A percentile compares a stretch with the other conserved stretches of the same genome.
Conservation (phyloP, 1,140 invertebrate species). For the Pseudomyrmex pallidus region DNA sequence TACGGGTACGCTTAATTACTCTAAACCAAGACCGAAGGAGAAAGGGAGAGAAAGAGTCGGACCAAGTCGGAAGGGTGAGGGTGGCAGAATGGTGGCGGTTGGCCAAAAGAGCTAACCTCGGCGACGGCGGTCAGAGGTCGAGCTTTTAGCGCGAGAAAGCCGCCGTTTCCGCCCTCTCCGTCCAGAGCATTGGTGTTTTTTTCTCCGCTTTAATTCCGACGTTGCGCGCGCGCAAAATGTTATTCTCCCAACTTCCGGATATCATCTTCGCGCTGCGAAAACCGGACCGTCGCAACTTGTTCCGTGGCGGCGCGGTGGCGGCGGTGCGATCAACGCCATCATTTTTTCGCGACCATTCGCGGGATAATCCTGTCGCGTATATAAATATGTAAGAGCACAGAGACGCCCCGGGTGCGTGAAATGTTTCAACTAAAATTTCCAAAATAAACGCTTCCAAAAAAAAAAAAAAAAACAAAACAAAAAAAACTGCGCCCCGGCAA, state of each 20-base stretch:
- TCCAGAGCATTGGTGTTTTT: slow-evolving; percentile 1
- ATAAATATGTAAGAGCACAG: slow-evolving; percentile 16
- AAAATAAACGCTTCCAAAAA: background rate
- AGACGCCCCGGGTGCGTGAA: background rate
- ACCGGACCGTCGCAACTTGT: background rate
- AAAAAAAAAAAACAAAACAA: background rate
- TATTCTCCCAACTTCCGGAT: slow-evolving; percentile 37
- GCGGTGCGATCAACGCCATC: slow-evolving; percentile 9
- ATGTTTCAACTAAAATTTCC: background rate
- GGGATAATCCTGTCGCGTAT: background rate
- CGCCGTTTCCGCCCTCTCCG: slow-evolving; percentile 11
- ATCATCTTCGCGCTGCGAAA: slow-evolving; percentile 13
- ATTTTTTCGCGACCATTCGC: slow-evolving; percentile 23
- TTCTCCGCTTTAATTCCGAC: slow-evolving; percentile 31
- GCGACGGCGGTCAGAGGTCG: slow-evolving; percentile 36
- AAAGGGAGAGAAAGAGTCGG: slow-evolving; percentile 7
- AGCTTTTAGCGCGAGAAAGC: slow-evolving; percentile 34
- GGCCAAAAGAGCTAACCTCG: slow-evolving; percentile 24
- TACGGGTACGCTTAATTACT: slow-evolving; percentile 69
- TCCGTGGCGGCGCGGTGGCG: background rate
- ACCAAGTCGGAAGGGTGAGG: slow-evolving; percentile 1
- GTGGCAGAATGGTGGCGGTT: slow-evolving; percentile 29
- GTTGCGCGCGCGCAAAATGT: slow-evolving; percentile 18
- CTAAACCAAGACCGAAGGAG: slow-evolving; percentile 50
- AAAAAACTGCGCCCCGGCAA: background rate